Evolutionary conservation across 1,140 invertebrate genomes (phyloP).

Genomic region (Epicauta chinensis): DNA sequence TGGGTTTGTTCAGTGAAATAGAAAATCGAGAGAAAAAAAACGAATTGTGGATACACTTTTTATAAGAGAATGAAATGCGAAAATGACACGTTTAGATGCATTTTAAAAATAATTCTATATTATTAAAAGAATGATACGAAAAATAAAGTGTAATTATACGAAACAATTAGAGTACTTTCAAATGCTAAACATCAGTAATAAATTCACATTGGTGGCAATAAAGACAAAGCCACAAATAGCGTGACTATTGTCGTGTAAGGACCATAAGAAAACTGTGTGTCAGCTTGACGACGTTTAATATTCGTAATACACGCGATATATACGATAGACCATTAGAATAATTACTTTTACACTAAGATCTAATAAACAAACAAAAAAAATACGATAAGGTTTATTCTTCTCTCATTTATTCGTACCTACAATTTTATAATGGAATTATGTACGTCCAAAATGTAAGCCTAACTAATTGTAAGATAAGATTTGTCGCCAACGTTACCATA

Average conservation of each 20-base stretch:
- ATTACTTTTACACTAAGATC: conserved; percentile 6
- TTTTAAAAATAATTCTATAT: not conserved
- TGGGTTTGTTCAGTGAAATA: too few species aligned
- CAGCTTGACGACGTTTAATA: conserved; percentile 20
- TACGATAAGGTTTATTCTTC: too few species aligned
- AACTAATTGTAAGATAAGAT: too few species aligned
- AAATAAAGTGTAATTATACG: not conserved
- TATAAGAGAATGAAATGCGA: not conserved
- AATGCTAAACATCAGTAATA: not conserved
- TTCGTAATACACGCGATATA: conserved; percentile 11
- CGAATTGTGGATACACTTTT: not conserved
- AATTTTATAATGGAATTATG: too few species aligned
- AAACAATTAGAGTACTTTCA: conserved; percentile 4
- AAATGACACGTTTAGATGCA: not conserved
- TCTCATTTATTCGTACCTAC: too few species aligned
- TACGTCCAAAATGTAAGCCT: too few species aligned
- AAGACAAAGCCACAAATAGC: conserved; percentile 14
- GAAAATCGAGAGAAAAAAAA: not conserved
- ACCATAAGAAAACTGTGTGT: conserved; percentile 15
- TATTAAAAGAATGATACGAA: not conserved
- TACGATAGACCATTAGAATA: conserved; percentile 10
- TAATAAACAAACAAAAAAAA: not conserved
- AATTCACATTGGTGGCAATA: not conserved
- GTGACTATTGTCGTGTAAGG: conserved; percentile 17
- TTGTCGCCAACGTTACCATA: too few species aligned